A percentile compares a stretch with the other conserved stretches of the same genome.
These are phyloP conservation scores for Fopius arisanus DNA, from an alignment of 1,140 invertebrate genomes.

Conservation along the genomic window DNA sequence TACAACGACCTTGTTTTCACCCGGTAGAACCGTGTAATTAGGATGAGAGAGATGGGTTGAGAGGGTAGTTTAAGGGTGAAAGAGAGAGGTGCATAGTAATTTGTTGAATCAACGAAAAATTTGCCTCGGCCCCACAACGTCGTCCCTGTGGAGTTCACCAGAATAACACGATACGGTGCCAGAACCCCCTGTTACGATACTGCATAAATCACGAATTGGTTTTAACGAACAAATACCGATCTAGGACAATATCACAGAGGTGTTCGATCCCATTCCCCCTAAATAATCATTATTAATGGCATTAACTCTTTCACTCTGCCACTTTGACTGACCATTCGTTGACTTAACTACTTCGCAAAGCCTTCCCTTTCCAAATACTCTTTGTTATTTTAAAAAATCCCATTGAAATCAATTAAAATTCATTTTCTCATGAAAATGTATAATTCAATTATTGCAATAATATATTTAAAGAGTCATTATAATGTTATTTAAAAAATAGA, in stretches of 20 bases:
- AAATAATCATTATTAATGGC: background rate
- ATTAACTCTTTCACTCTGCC: background rate
- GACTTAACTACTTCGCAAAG: no score
- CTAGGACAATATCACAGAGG: background rate
- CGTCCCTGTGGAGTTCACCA: background rate
- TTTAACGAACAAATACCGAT: background rate
- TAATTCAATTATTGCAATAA: no score
- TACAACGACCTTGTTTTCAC: conserved; percentile 6
- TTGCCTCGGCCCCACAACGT: background rate
- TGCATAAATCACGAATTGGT: conserved; percentile 14
- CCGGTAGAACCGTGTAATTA: background rate
- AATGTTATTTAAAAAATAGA: no score
- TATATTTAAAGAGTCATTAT: no score
- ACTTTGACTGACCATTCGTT: background rate
- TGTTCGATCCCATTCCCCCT: background rate
- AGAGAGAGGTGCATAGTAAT: conserved; percentile 2
- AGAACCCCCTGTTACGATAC: conserved; percentile 1
- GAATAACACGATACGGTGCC: conserved; percentile 8
- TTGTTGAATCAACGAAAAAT: conserved; percentile 15
- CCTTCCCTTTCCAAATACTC: no score
- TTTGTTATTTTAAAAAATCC: no score
- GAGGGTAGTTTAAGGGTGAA: background rate
- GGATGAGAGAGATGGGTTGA: background rate
- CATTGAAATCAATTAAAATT: no score
- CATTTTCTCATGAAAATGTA: no score